Evolutionary conservation across 2,113 vertebrate genomes (phyloP), one percentile per base, ranked within the genome.

Genomic region (Marcusenius ussheri): DNA sequence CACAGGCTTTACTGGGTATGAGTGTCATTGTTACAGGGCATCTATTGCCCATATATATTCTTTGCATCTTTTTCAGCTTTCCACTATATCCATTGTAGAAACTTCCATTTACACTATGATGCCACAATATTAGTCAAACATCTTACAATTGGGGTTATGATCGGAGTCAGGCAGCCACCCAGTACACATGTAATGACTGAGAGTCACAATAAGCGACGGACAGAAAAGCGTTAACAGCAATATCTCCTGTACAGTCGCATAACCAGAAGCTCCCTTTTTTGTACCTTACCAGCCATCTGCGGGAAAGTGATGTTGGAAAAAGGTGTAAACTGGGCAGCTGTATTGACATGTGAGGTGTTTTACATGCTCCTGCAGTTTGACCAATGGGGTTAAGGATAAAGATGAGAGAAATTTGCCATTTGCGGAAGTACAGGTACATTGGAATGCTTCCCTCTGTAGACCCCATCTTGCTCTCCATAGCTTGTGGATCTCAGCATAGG

Each of bases 1-100:
- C 97, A 39, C 96, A 98, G 91, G 96, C 96, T 50, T 92, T 98
- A 88, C 93, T 97, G 84, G 98, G 98, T 99, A 96, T 0, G 95
- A 88, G 17, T 19, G n/a, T 39, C 50, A 31, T 35, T 87, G 21
- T 84, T 24, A 47, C 39, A 17, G 70, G 19, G 13, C 70, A 15
- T 77, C 31, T 39, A 19, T 15, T 39, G 10, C 8, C 1, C 27
- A 13, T 31, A 13, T 31, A 13, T 24, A 6, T 24, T 58, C 56
- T 58, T n/a, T 62, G 5, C 21, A n/a, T 24, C 7, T 27, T 66
- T 66, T 66, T 13, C 31, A 77, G 70, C 70, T 77, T 77, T 39
- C 31, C 31, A 3, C 31, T 77, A 35, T 35, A 39, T 77, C 31
- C 35, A 39, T 77, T 35, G 70, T 39, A 17, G 31, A 77, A 39